phyloP scores from a whole-genome alignment of 2,888 invertebrate genomes.

The Pyrrhosoma nymphula region DNA sequence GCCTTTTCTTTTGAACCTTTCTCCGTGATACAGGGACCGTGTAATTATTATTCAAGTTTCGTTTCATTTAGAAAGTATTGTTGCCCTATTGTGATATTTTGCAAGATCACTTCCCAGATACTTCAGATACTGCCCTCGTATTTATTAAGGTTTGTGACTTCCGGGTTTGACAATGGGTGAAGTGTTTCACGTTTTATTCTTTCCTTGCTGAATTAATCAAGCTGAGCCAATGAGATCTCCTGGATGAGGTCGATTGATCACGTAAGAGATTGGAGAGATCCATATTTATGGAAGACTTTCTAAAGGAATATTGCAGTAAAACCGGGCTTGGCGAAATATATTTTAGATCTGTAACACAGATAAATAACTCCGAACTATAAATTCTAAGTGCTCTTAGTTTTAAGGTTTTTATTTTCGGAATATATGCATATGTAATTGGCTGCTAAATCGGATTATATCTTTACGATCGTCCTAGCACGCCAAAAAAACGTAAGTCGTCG shows the following conservation, averaged over 20 bases:
- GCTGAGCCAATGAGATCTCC: not conserved
- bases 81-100: not conserved
- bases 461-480: not conserved
- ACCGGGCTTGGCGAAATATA: not conserved
- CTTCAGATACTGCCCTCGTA: not conserved
- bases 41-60: conserved; percentile 25
- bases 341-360: not conserved
- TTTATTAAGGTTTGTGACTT: not conserved
- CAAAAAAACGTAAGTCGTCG: not conserved
- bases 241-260: not conserved
- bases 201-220: not conserved
- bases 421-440: not conserved
- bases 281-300: not conserved
- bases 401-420: not conserved
- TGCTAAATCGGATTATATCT: not conserved
- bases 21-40: not conserved
- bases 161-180: conserved; percentile 13
- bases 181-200: not conserved
- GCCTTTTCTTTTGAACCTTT: not conserved
- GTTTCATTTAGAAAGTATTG: not conserved
- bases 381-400: not conserved
- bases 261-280: not conserved
- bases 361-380: not conserved
- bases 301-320: not conserved
- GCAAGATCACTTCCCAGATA: not conserved